Evolutionary conservation across 2,113 vertebrate genomes (phyloP), one percentile per base, ranked within the genome.

Genomic region (Bubo blakistoni): DNA sequence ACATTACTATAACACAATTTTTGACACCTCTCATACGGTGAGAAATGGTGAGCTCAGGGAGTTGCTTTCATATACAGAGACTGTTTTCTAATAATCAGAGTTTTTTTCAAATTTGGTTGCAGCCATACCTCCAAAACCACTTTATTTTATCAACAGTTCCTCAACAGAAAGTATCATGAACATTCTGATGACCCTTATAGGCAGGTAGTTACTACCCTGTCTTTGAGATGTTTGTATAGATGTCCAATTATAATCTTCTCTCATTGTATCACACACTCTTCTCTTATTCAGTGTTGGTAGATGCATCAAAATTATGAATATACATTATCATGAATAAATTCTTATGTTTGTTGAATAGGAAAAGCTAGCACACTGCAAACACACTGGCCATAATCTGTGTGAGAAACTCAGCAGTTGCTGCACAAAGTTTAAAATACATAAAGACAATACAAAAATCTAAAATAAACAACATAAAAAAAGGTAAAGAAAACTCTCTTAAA

Each of bases 221-320:
- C 15, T 93, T 40, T 63, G 46, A 55, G n/a, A 10, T 73, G 6
- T 61, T 25, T 46, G 7, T 49, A 47, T 5, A 38, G 32, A 22
- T 22, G 11, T 38, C 15, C 20, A 3, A 32, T 52, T 30, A 26
- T 13, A 7, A 2, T 63, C 66, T 86, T 77, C 15, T 71, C 3
- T 71, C 5, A 47, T 51, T 57, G 20, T 63, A 34, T 47, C 27
- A 44, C 34, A 54, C 0, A 0, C 0, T 61, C 2, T 52, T 81
- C 10, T 61, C 7, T 77, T 20, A 36, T 57, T 85, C 24, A 29
- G 20, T 25, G 12, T 26, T 62, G 34, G 34, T 36, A 76, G 24
- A n/a, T 30, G 14, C 9, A 59, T 22, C 2, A 32, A 47, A 59
- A 44, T n/a, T 52, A 54, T 9, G 3, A 34, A 30, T 36, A 65